phyloP scores from a whole-genome alignment of 2,888 invertebrate species.

The Pristionchus maxplancki region DNA sequence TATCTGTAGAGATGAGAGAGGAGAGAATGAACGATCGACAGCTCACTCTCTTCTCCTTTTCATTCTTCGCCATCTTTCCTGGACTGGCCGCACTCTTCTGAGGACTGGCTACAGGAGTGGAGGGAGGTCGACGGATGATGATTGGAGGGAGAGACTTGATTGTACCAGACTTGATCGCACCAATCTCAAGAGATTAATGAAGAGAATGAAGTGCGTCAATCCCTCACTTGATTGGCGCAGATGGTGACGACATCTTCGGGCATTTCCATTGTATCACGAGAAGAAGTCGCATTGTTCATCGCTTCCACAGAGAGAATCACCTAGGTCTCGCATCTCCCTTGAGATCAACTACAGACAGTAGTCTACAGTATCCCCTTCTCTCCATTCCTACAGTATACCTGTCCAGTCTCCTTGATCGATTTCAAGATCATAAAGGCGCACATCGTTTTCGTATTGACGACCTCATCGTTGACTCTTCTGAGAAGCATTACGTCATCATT shows the following conservation, averaged over 20 bases:
- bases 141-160: neutral
- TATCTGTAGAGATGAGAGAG: neutral
- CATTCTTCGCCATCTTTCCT: neutral
- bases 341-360: neutral
- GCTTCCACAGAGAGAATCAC: slow-evolving; percentile 27
- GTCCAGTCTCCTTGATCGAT: neutral
- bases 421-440: slow-evolving; percentile 1
- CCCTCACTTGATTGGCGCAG: slow-evolving; percentile 11
- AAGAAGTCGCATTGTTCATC: neutral
- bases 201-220: neutral
- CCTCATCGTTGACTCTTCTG: neutral
- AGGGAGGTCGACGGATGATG: neutral
- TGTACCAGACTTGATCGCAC: neutral
- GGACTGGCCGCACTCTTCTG: neutral
- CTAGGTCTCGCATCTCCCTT: neutral
- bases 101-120: neutral
- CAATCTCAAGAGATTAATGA: neutral
- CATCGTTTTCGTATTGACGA: slow-evolving; percentile 33
- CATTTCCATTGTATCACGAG: slow-evolving; percentile 31
- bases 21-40: neutral
- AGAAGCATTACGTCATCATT: neutral
- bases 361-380: neutral
- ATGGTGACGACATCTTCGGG: slow-evolving; percentile 13
- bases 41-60: neutral
- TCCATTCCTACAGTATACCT: slow-evolving; percentile 45